A percentile compares a stretch with the other conserved stretches of the same genome.
These are phyloP conservation scores for Sylvilagus floridanus DNA, from an alignment of 2,797 vertebrate species.

Conservation along the genomic window DNA sequence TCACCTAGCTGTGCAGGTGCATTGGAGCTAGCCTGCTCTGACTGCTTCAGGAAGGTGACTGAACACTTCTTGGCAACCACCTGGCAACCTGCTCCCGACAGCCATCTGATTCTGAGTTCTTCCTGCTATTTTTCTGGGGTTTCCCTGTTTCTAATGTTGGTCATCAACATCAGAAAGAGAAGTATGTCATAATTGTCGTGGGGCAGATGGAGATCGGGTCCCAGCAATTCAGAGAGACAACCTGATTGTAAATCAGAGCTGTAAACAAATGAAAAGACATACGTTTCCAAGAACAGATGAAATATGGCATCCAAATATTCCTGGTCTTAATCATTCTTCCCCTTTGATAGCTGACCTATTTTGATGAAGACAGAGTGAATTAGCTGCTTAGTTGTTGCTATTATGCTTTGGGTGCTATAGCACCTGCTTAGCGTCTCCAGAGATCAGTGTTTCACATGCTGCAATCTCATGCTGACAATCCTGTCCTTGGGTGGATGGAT, in stretches of 20 bases:
- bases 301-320: not conserved
- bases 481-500: too few species aligned
- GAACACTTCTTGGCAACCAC: too few species aligned
- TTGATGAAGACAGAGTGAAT: not conserved
- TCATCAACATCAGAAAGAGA: not conserved
- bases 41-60: not conserved
- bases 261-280: not conserved
- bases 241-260: not conserved
- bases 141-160: not conserved
- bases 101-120: not conserved
- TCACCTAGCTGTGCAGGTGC: not conserved
- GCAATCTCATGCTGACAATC: not conserved
- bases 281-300: not conserved
- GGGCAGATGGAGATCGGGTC: not conserved
- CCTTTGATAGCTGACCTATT: not conserved
- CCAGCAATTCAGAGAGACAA: not conserved
- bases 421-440: not conserved
- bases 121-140: not conserved
- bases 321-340: conserved; percentile 1
- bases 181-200: not conserved
- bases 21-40: not conserved
- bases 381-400: not conserved
- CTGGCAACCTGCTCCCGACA: not conserved
- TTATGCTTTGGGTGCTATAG: not conserved
- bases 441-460: not conserved